phyloP scores from a whole-genome alignment of 2,113 vertebrate species.

The Xyrauchen texanus region DNA sequence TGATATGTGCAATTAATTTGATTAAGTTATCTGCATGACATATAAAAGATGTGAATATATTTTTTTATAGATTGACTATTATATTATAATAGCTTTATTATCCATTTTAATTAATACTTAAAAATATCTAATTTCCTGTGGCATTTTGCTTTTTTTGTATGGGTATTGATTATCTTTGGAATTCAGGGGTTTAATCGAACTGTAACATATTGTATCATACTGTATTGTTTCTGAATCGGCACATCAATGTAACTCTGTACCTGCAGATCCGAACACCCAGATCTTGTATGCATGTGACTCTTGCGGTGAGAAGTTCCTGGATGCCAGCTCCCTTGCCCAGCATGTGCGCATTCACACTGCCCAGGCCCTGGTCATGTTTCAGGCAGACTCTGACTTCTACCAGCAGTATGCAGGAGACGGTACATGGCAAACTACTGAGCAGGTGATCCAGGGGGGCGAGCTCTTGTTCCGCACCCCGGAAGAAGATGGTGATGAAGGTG shows the following conservation, averaged over 20 bases:
- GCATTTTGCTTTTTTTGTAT: no score
- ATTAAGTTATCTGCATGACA: no score
- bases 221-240: neutral
- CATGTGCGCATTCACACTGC: slow-evolving; percentile 97
- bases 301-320: slow-evolving; percentile 94
- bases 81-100: no score
- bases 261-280: slow-evolving; percentile 91
- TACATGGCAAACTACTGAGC: slow-evolving; percentile 83
- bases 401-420: slow-evolving; percentile 82
- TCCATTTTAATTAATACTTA: no score
- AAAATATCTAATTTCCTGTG: no score
- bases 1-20: no score
- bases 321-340: slow-evolving; percentile 90
- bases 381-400: slow-evolving; percentile 94
- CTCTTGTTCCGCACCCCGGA: slow-evolving; percentile 82
- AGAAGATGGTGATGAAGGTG: slow-evolving; percentile 44
- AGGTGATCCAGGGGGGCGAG: slow-evolving; percentile 85
- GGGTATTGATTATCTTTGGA: no score
- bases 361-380: slow-evolving; percentile 97
- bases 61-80: no score
- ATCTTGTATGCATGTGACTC: slow-evolving; percentile 96
- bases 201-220: neutral
- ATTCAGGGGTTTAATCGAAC: no score
- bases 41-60: no score
- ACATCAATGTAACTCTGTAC: neutral